Evolutionary conservation across 2,797 vertebrate genomes (phyloP), one percentile per base, ranked within the genome.

Genomic region (Cynodonichthys magdalenae): DNA sequence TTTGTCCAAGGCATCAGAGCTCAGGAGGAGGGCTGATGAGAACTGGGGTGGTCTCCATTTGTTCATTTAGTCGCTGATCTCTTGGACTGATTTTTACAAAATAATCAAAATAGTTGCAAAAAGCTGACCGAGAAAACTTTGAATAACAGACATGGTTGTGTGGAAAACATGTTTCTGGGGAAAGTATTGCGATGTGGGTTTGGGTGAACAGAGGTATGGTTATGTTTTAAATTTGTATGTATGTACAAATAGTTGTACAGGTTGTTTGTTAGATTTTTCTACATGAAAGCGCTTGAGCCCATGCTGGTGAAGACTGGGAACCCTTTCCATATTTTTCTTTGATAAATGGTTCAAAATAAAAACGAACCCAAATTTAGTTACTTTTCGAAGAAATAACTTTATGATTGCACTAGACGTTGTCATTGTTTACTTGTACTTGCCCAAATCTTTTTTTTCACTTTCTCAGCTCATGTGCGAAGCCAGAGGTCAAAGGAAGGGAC

Each of bases 41-140:
- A 69, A 44, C 63, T 45, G 70, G 88, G 90, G 89, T 90, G 92
- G 89, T 90, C 90, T 57, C 73, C 77, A 80, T 87, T 87, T 81
- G 81, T 80, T 89, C 83, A 69, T 63, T 72, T 66, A 42, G 75
- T 52, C 52, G 72, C 63, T 54, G 70, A 73, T 69, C 52, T 67
- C 61, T 83, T 74, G 88, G 85, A 87, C 86, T 79, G 62, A 69
- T 75, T 69, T 59, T 55, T 42, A 34, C 53, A 41, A 42, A 53
- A 20, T 24, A 3, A 24, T 24, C 24, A 24, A 24, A 24, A 24
- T 24, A 24, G 24, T 36, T 48, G 27, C 6, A 64, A 39, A 70
- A 66, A 71, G 27, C 9, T 48, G 52, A 62, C 14, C n/a, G 27
- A 63, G 53, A 54, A 49, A 55, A 27, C 44, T 53, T 56, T 27